Conservation (phyloP, 2,888 invertebrate species). For the Azorinus chamasolen region DNA sequence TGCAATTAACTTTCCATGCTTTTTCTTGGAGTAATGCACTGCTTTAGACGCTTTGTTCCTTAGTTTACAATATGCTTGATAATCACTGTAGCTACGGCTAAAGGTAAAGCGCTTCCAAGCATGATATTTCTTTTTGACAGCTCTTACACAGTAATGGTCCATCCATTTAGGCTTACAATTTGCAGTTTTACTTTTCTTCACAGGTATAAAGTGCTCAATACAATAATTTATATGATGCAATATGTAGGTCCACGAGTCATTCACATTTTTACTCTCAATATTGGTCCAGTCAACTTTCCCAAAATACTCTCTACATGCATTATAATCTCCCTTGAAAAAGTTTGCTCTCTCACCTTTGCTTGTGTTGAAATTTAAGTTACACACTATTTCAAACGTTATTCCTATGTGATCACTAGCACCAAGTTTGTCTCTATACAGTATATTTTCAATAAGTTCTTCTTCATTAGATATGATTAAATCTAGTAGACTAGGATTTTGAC, state of each 20-base stretch:
- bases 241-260: constrained; percentile 8
- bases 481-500: background rate
- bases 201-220: background rate
- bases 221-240: constrained; percentile 3
- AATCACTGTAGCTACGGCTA: constrained; percentile 1
- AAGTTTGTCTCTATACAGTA: too few species aligned
- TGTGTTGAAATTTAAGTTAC: too few species aligned
- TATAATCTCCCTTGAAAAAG: constrained; percentile 26
- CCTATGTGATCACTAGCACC: too few species aligned
- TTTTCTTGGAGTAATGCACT: background rate
- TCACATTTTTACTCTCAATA: background rate
- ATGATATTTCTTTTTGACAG: constrained; percentile 9
- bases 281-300: constrained; percentile 11
- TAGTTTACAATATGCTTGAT: constrained; percentile 3
- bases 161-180: constrained; percentile 6
- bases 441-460: too few species aligned
- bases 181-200: background rate
- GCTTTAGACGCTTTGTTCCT: constrained; percentile 4
- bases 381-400: too few species aligned
- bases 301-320: constrained; percentile 1
- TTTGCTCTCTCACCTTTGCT: constrained; percentile 15
- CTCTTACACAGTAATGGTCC: constrained; percentile 9
- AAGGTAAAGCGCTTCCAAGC: constrained; percentile 10
- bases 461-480: background rate
- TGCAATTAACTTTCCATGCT: constrained; percentile 2